Conservation (phyloP, 2,113 vertebrate species). For the Tor tambroides region DNA sequence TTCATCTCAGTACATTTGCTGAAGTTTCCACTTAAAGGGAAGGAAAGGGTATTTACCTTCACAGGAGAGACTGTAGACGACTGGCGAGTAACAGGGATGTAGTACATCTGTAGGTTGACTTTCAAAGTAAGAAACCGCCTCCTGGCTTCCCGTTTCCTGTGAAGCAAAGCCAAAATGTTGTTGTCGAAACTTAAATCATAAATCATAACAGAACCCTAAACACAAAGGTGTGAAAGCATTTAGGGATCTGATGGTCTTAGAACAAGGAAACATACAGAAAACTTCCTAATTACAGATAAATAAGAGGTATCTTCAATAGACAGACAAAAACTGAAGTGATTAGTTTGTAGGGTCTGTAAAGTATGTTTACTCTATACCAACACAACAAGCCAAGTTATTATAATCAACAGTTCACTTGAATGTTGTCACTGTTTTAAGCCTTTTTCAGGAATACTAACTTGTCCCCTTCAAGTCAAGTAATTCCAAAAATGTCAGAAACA, state of each 20-base stretch:
- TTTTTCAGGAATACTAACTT: not conserved
- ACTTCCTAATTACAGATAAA: not conserved
- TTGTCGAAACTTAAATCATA: not conserved
- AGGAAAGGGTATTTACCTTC: constrained; percentile 33
- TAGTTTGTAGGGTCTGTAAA: not conserved
- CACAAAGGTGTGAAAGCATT: not conserved
- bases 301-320: not conserved
- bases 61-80: constrained; percentile 64
- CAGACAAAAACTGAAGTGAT: not conserved
- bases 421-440: not conserved
- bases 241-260: not conserved
- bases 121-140: constrained; percentile 83
- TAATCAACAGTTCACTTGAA: not conserved
- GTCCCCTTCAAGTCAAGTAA: not conserved
- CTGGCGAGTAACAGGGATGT: constrained; percentile 79
- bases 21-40: not conserved
- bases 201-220: not conserved
- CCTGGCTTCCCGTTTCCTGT: constrained; percentile 88
- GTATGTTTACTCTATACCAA: not conserved
- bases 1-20: not conserved
- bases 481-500: not conserved
- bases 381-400: not conserved
- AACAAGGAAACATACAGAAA: constrained; percentile 7
- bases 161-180: constrained; percentile 28
- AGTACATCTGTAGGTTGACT: constrained; percentile 91